A percentile compares a stretch with the other conserved stretches of the same genome.
These are phyloP conservation scores for Galerucella nymphaeae DNA, from an alignment of 2,888 invertebrate species.

Conservation along the genomic window DNA sequence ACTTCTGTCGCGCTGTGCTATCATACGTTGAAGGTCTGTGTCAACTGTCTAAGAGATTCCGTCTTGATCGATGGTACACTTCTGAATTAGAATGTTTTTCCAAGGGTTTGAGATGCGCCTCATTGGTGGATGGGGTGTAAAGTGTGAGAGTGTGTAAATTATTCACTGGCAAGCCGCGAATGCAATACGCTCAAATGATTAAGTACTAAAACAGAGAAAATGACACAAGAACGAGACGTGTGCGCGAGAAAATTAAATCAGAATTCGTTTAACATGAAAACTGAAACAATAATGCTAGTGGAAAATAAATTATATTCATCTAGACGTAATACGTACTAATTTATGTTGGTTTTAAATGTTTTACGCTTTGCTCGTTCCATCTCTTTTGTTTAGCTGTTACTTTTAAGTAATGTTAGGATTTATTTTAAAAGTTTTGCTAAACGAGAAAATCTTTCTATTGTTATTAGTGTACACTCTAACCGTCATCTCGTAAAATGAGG, in stretches of 20 bases:
- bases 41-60: slow-evolving; percentile 26
- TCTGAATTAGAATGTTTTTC: slow-evolving; percentile 33
- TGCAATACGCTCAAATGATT: slow-evolving; percentile 34
- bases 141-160: slow-evolving; percentile 28
- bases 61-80: slow-evolving; percentile 31
- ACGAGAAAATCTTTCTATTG: neutral
- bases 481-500: too few species aligned
- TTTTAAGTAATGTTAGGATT: neutral
- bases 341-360: slow-evolving; percentile 33
- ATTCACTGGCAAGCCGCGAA: slow-evolving; percentile 26
- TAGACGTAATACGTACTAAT: slow-evolving; percentile 27
- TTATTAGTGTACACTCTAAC: too few species aligned
- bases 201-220: slow-evolving; percentile 19
- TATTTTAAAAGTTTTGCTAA: neutral
- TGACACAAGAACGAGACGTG: slow-evolving; percentile 25
- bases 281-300: slow-evolving; percentile 28
- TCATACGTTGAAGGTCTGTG: too few species aligned
- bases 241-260: slow-evolving; percentile 33
- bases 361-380: slow-evolving; percentile 27
- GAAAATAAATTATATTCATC: slow-evolving; percentile 28
- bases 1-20: too few species aligned
- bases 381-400: neutral
- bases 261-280: slow-evolving; percentile 27
- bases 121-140: neutral
- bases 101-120: slow-evolving; percentile 16